phyloP scores from a whole-genome alignment of 1,140 invertebrate species.

The Pseudobourletiella spinata region DNA sequence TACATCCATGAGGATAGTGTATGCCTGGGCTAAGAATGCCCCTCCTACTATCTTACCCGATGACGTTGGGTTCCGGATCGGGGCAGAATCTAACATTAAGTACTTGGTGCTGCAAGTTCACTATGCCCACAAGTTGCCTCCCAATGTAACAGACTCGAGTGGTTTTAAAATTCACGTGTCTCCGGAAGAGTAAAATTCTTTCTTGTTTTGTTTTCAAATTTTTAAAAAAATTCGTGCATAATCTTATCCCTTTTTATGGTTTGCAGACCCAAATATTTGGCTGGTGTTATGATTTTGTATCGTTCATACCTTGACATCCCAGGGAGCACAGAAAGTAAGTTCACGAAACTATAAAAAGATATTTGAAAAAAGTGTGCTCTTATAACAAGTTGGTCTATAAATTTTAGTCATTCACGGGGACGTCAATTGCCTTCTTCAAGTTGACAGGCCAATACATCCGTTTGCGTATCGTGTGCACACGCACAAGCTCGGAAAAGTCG shows the following conservation, averaged over 20 bases:
- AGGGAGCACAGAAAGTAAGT: constrained; percentile 39
- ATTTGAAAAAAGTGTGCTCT: constrained; percentile 1
- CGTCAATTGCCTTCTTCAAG: constrained; percentile 38
- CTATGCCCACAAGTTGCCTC: constrained; percentile 39
- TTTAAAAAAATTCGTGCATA: neutral
- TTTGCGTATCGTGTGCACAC: constrained; percentile 55
- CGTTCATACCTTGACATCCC: constrained; percentile 37
- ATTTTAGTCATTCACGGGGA: constrained; percentile 40
- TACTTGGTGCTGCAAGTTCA: constrained; percentile 50
- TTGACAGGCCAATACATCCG: constrained; percentile 41
- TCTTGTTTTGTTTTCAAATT: constrained; percentile 13
- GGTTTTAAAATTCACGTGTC: constrained; percentile 39
- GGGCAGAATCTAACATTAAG: constrained; percentile 43
- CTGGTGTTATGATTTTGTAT: constrained; percentile 42
- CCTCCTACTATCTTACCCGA: constrained; percentile 48
- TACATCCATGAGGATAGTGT: constrained; percentile 46
- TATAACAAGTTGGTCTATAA: neutral
- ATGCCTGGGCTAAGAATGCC: constrained; percentile 58
- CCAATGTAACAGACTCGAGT: constrained; percentile 37
- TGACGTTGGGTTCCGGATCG: constrained; percentile 50
- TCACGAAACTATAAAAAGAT: neutral
- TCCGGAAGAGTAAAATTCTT: constrained; percentile 36
- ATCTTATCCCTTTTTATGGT: neutral
- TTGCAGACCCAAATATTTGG: constrained; percentile 41
- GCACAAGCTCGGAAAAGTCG: constrained; percentile 46